phyloP scores from a whole-genome alignment of 2,113 vertebrate genomes.

The Nansenia antarctica region DNA sequence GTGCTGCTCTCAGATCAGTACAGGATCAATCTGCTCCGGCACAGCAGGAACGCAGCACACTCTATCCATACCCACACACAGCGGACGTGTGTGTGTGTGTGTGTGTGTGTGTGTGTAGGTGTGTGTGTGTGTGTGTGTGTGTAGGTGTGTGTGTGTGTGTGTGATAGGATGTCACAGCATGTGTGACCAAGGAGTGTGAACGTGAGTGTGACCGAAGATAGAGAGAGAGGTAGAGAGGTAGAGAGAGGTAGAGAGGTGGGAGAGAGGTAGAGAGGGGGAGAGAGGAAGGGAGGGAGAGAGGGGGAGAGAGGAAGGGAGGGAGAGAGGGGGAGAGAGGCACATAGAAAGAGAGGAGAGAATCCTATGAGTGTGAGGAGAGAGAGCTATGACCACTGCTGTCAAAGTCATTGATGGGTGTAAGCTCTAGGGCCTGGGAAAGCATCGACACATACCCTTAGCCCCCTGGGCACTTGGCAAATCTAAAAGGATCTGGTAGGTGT shows the following conservation, averaged over 20 bases:
- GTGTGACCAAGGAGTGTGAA: neutral
- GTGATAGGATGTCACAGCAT: neutral
- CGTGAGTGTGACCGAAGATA: neutral
- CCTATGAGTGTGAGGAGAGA: neutral
- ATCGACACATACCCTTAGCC: constrained; percentile 28
- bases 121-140: constrained; percentile 8
- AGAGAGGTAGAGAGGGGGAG: neutral
- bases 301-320: neutral
- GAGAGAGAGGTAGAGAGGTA: neutral
- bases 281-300: neutral
- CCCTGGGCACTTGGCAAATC: no score
- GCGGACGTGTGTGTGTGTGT: no score
- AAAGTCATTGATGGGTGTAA: neutral
- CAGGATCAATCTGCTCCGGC: constrained; percentile 62
- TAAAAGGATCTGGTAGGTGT: no score
- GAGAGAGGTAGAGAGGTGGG: neutral
- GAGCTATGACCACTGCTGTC: neutral
- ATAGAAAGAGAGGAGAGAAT: neutral
- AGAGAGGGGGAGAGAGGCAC: neutral
- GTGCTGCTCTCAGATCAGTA: constrained; percentile 58
- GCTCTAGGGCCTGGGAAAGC: neutral
- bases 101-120: neutral
- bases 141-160: neutral
- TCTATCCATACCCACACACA: constrained; percentile 44
- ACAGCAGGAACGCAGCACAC: constrained; percentile 49